phyloP scores from a whole-genome alignment of 2,888 invertebrate species.

The Empis livida region DNA sequence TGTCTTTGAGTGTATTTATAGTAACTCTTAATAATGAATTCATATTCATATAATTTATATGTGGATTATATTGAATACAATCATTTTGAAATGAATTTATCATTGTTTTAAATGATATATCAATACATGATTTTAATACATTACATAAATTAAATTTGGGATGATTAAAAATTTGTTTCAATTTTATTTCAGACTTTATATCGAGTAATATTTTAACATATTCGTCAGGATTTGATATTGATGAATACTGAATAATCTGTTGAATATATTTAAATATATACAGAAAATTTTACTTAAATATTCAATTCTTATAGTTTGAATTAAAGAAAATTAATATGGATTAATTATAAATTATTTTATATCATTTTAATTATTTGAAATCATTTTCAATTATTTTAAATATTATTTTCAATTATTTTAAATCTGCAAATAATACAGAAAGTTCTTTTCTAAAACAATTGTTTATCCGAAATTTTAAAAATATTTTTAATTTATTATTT shows the following conservation, averaged over 20 bases:
- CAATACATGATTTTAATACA: slow-evolving; percentile 40
- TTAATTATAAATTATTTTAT: no score
- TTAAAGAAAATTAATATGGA: no score
- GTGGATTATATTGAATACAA: slow-evolving; percentile 34
- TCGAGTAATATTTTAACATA: slow-evolving; percentile 28
- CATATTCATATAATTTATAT: slow-evolving; percentile 34
- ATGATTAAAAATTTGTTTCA: slow-evolving; percentile 38
- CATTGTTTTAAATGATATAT: slow-evolving; percentile 39
- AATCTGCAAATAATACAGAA: no score
- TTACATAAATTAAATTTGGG: slow-evolving; percentile 39
- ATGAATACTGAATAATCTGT: slow-evolving; percentile 32
- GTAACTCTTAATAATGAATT: slow-evolving; percentile 32
- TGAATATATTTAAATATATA: no score
- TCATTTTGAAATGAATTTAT: slow-evolving; percentile 33
- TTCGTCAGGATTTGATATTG: slow-evolving; percentile 22
- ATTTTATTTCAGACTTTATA: slow-evolving; percentile 33
- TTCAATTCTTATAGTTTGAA: no score
- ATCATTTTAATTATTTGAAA: no score
- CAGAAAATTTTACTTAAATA: no score
- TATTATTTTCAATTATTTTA: no score
- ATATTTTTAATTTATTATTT: no score
- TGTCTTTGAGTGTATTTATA: slow-evolving; percentile 24
- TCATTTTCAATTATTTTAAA: no score
- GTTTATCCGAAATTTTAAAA: no score
- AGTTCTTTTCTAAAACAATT: no score